A percentile compares a stretch with the other conserved stretches of the same genome.
phyloP scores from a whole-genome alignment of 2,797 vertebrate species.

The Catostomus latipinnis region DNA sequence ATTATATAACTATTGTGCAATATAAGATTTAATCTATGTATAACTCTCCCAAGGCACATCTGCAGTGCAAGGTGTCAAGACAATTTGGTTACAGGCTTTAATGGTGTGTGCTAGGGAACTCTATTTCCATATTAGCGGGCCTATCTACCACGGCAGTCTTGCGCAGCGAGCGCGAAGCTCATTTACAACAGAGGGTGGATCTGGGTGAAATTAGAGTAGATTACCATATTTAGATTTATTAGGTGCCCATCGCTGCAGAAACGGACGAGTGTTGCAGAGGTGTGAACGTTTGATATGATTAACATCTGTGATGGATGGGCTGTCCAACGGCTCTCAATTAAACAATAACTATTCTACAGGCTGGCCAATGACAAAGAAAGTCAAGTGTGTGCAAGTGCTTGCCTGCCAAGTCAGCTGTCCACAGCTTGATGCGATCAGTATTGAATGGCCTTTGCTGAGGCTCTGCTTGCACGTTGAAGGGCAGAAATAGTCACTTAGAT shows the following conservation, averaged over 20 bases:
- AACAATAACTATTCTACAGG: constrained; percentile 57
- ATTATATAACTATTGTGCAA: constrained; percentile 39
- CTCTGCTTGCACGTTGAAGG: constrained; percentile 26
- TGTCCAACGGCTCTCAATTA: constrained; percentile 57
- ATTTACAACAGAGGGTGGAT: constrained; percentile 50
- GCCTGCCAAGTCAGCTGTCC: constrained; percentile 56
- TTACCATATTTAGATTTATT: constrained; percentile 56
- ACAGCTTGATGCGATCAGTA: constrained; percentile 50
- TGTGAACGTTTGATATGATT: constrained; percentile 59
- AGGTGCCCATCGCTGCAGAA: constrained; percentile 51
- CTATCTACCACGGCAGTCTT: constrained; percentile 35
- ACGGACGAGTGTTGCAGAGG: constrained; percentile 49
- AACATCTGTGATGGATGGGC: constrained; percentile 63
- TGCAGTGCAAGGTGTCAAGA: constrained; percentile 52
- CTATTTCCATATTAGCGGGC: constrained; percentile 47
- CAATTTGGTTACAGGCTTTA: constrained; percentile 42
- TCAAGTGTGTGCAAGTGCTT: constrained; percentile 54
- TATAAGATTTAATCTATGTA: constrained; percentile 42
- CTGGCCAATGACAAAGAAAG: constrained; percentile 63
- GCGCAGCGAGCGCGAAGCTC: constrained; percentile 32
- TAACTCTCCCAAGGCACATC: constrained; percentile 43
- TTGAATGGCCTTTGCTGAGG: constrained; percentile 21
- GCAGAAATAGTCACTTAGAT: constrained; percentile 39
- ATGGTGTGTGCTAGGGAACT: constrained; percentile 27
- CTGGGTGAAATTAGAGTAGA: constrained; percentile 53